These are phyloP conservation scores for Clarias gariepinus DNA, from an alignment of 2,113 vertebrate genomes.

Conservation along the genomic window DNA sequence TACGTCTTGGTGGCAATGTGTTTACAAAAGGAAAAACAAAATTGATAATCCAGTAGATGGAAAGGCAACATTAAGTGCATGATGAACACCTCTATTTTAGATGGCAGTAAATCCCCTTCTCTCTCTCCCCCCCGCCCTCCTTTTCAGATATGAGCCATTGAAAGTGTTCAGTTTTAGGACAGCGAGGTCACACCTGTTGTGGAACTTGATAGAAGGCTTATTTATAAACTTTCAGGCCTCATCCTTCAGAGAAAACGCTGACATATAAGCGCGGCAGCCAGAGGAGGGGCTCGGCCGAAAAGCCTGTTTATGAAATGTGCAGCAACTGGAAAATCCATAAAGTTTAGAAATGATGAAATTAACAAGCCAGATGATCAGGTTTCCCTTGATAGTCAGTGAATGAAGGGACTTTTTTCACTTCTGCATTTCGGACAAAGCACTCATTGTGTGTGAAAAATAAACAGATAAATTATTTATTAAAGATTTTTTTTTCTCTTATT, in stretches of 20 bases:
- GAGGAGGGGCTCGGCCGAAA: conserved; percentile 86
- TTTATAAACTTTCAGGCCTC: conserved; percentile 99
- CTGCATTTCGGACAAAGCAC: conserved; percentile 15
- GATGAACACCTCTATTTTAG: conserved; percentile 54
- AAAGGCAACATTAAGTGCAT: conserved; percentile 50
- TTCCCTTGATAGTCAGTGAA: conserved; percentile 29
- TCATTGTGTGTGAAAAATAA: conserved; percentile 18
- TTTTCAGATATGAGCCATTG: conserved; percentile 71
- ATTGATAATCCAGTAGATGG: conserved; percentile 39
- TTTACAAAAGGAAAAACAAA: conserved; percentile 40
- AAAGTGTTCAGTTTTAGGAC: conserved; percentile 99
- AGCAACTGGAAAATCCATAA: conserved; percentile 93
- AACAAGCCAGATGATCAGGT: conserved; percentile 81
- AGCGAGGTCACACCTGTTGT: conserved; percentile 99
- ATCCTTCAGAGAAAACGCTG: conserved; percentile 93
- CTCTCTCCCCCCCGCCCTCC: background rate
- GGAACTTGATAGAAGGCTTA: conserved; percentile 99
- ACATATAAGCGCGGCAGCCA: conserved; percentile 78
- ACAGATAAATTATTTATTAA: background rate
- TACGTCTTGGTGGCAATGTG: conserved; percentile 15
- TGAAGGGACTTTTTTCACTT: conserved; percentile 36
- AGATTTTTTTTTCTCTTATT: background rate
- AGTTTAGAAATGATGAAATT: conserved; percentile 91
- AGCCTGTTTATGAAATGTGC: conserved; percentile 93
- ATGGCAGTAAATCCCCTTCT: conserved; percentile 49